These are phyloP conservation scores for Galemys pyrenaicus DNA, from an alignment of 2,113 vertebrate genomes.

Conservation along the genomic window DNA sequence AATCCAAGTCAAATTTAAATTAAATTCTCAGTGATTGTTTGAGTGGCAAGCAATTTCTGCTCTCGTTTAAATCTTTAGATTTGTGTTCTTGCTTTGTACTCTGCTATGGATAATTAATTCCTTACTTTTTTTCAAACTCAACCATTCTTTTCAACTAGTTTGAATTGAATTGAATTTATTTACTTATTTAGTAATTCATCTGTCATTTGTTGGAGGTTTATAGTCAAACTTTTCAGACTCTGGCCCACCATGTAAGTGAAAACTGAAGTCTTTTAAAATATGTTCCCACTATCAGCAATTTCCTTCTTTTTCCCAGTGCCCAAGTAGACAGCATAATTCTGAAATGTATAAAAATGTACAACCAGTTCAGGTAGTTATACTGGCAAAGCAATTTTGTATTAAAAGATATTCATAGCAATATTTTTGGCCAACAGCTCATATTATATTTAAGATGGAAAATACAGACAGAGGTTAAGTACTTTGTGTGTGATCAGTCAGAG, in stretches of 20 bases:
- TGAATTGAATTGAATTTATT: background rate
- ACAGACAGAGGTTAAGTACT: background rate
- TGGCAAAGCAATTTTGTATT: background rate
- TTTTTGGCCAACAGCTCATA: background rate
- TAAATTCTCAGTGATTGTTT: background rate
- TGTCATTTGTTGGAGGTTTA: background rate
- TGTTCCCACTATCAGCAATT: background rate
- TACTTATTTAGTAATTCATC: background rate
- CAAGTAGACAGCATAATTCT: background rate
- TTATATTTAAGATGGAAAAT: background rate
- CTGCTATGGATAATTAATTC: background rate
- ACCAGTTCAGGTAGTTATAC: background rate
- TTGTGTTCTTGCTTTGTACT: background rate
- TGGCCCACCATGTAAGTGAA: background rate
- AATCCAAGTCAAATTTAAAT: background rate
- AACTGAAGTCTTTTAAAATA: background rate
- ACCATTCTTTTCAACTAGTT: background rate
- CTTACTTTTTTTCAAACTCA: background rate
- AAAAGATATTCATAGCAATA: background rate
- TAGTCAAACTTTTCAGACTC: background rate
- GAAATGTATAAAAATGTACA: background rate
- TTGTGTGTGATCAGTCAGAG: background rate
- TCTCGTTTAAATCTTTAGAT: background rate
- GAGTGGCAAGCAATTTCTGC: background rate
- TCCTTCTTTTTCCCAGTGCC: background rate